A percentile compares a stretch with the other conserved stretches of the same genome.
These are phyloP conservation scores for Anas platyrhynchos DNA, from an alignment of 2,113 vertebrate genomes.

Conservation along the genomic window DNA sequence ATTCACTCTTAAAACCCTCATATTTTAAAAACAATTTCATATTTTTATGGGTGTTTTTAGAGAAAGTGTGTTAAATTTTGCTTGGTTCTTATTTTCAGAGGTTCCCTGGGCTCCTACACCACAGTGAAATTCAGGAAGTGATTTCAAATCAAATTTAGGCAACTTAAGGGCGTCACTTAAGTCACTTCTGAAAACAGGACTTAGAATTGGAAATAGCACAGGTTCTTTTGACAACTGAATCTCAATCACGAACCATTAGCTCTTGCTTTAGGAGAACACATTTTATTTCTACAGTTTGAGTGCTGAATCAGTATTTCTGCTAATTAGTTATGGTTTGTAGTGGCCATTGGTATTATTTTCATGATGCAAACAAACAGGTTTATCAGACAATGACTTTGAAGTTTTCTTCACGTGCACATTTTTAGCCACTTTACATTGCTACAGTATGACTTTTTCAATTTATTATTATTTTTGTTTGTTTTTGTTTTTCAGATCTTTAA, in stretches of 20 bases:
- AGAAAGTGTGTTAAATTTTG: background rate
- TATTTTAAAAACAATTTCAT: background rate
- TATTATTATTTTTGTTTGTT: too few species aligned
- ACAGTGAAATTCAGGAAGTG: background rate
- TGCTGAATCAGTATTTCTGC: background rate
- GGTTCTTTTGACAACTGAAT: background rate
- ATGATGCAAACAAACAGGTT: background rate
- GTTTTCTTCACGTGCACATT: slow-evolving; percentile 57
- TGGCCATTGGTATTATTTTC: background rate
- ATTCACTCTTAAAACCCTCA: background rate
- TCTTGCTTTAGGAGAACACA: background rate
- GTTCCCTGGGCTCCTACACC: background rate
- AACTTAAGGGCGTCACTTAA: background rate
- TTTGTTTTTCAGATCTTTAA: background rate
- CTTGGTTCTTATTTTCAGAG: background rate
- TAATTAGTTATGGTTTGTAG: background rate
- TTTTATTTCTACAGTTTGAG: background rate
- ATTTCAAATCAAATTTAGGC: background rate
- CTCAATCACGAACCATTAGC: background rate
- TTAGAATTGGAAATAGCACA: background rate
- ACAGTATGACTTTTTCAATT: background rate
- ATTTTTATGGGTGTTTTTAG: background rate
- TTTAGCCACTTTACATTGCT: slow-evolving; percentile 35
- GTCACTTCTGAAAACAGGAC: background rate
- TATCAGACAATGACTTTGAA: background rate